Conservation (phyloP, 1,140 invertebrate genomes). For the Ditylenchus dipsaci region DNA sequence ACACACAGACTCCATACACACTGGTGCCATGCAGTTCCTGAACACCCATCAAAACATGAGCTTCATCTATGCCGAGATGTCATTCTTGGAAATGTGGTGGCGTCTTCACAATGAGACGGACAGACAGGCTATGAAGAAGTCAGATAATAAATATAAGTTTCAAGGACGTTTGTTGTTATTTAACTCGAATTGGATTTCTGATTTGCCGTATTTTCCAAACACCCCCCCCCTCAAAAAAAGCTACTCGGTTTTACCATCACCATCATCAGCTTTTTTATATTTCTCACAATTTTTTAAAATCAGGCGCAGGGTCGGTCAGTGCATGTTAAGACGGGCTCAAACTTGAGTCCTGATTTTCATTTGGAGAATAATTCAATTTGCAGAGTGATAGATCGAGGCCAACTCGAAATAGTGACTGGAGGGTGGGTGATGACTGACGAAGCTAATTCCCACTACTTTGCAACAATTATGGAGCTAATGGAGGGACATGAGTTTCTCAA, state of each 20-base stretch:
- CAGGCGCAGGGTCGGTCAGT: no score
- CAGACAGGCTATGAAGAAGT: constrained; percentile 72
- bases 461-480: constrained; percentile 74
- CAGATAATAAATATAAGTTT: constrained; percentile 37
- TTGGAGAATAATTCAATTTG: constrained; percentile 11
- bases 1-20: constrained; percentile 65
- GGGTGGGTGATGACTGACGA: constrained; percentile 70
- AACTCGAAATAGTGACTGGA: constrained; percentile 68
- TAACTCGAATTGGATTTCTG: no score
- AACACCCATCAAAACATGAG: constrained; percentile 73
- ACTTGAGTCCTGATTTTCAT: not conserved
- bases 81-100: constrained; percentile 89
- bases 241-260: no score
- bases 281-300: no score
- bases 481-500: constrained; percentile 88
- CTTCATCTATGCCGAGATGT: constrained; percentile 96
- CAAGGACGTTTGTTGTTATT: no score
- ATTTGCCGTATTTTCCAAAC: no score
- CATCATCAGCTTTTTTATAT: no score
- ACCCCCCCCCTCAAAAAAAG: no score
- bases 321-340: no score
- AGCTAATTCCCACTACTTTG: constrained; percentile 65
- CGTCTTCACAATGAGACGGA: constrained; percentile 70
- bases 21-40: constrained; percentile 58
- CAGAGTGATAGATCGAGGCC: constrained; percentile 62